These are phyloP conservation scores for Pseudoips prasinana DNA, from an alignment of 2,888 invertebrate species.

Conservation along the genomic window DNA sequence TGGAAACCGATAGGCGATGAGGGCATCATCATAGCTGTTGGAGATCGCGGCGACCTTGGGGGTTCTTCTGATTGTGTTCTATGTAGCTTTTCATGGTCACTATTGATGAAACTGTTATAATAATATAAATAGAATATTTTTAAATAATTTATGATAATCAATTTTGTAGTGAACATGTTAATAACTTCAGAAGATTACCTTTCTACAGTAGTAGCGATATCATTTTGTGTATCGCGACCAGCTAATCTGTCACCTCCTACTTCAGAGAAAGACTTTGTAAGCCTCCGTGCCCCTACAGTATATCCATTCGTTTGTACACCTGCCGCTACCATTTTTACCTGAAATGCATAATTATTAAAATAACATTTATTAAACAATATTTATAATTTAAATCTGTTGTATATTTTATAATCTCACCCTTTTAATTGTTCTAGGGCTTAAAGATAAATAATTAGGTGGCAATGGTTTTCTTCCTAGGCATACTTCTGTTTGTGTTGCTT, in stretches of 20 bases:
- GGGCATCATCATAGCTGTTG: conserved; percentile 68
- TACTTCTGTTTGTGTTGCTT: conserved; percentile 95
- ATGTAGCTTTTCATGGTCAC: conserved; percentile 89
- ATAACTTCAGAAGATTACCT: conserved; percentile 40
- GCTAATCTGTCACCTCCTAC: conserved; percentile 76
- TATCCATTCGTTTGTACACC: conserved; percentile 94
- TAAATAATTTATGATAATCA: too few species aligned
- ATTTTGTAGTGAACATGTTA: too few species aligned
- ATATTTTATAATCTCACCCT: conserved; percentile 72
- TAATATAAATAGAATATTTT: conserved; percentile 1
- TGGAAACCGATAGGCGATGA: conserved; percentile 67
- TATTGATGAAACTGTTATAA: conserved; percentile 56
- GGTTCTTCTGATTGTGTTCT: conserved; percentile 94
- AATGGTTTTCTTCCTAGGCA: conserved; percentile 86
- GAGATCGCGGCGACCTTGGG: conserved; percentile 86
- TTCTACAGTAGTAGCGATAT: conserved; percentile 57
- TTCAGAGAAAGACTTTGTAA: conserved; percentile 93
- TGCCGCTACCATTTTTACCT: conserved; percentile 94
- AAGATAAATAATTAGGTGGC: conserved; percentile 86
- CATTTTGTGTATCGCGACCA: conserved; percentile 54
- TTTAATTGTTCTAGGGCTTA: conserved; percentile 92
- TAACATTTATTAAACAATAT: too few species aligned
- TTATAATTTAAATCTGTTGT: too few species aligned
- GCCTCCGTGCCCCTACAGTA: conserved; percentile 82
- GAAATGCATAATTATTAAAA: conserved; percentile 9